Evolutionary conservation across 2,797 vertebrate species (phyloP), one percentile per base, ranked within the genome.

Genomic region (Cygnus olor): DNA sequence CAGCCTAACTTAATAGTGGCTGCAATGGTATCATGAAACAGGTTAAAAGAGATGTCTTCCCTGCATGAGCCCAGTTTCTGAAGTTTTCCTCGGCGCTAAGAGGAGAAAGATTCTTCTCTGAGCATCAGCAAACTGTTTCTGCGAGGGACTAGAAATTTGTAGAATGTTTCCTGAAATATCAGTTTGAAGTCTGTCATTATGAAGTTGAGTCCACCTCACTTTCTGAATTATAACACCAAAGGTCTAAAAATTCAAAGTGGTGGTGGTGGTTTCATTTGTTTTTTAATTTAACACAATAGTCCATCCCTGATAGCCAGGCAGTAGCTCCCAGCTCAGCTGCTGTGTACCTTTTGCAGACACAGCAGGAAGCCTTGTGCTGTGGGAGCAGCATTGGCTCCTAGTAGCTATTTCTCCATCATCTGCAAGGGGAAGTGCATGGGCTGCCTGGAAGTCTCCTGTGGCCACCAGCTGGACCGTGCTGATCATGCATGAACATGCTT

Each of bases 61-160:
- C 47, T 79, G 70, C 28, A 4, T 0, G 0, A 81, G 51, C 0
- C 0, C 15, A 28, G 36, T 72, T 90, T 80, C 47, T 74, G 12
- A 51, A n/a, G 34, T 68, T 80, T 57, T 80, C 79, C 27, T 15
- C 74, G 16, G 14, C 2, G 0, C 49, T 80, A 4, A 13, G 0
- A 6, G 57, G 73, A 28, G 0, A 89, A 44, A 21, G 34, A 40
- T 45, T 88, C 63, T 34, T 80, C 74, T 66, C 28, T 47, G 24
- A 83, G 18, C 61, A 65, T 28, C 65, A 86, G 9, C 17, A 18
- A 34, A 61, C 44, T 8, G 8, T 71, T 81, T 87, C 53, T 57
- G 21, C 22, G n/a, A 2, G 4, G 54, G 49, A 68, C 34, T 10
- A 38, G 38, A 38, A 38, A 82, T 82, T 74, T 12, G 1, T 34